Conservation (phyloP, 2,888 invertebrate genomes). For the Villa cingulata region DNA sequence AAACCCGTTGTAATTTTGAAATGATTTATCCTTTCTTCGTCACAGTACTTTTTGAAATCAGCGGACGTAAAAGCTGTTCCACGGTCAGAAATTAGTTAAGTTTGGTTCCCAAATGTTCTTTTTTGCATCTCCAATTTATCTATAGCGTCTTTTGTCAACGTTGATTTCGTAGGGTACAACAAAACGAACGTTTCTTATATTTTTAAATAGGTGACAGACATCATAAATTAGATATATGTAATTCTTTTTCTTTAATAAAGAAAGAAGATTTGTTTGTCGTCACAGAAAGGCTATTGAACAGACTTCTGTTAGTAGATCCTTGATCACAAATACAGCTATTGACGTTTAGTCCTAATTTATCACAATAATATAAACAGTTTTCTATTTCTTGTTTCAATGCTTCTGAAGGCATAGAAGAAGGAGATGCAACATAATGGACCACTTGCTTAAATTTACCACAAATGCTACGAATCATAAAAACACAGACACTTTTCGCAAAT, state of each 20-base stretch:
- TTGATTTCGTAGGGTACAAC: too few species aligned
- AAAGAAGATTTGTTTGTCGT: too few species aligned
- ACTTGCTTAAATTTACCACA: neutral
- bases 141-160: too few species aligned
- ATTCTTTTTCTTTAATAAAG: neutral
- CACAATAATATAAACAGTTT: neutral
- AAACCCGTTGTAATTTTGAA: too few species aligned
- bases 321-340: neutral
- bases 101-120: too few species aligned
- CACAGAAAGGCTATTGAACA: neutral
- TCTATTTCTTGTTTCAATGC: neutral
- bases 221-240: neutral
- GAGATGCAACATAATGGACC: neutral
- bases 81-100: too few species aligned
- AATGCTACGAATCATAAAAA: neutral
- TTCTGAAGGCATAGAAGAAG: neutral
- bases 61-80: too few species aligned
- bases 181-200: neutral
- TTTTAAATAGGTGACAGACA: constrained; percentile 1
- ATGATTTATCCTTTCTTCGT: too few species aligned
- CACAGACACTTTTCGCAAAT: neutral
- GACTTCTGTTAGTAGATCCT: neutral
- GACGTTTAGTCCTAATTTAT: neutral
- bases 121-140: too few species aligned
- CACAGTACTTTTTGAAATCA: too few species aligned